Evolutionary conservation across 2,113 vertebrate species (phyloP).

Genomic region (Hyaena hyaena): DNA sequence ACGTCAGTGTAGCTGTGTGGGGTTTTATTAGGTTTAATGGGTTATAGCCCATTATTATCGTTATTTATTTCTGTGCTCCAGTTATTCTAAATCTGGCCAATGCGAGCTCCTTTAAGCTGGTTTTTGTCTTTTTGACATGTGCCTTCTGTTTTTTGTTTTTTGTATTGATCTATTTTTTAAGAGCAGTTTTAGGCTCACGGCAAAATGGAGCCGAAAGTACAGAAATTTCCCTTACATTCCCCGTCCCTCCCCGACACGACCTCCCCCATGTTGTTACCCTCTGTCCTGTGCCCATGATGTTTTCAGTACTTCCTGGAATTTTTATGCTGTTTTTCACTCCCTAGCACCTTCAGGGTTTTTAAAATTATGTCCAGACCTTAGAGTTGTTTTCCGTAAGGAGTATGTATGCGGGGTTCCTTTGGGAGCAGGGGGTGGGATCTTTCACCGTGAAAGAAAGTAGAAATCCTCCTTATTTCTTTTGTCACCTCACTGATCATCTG

Average conservation of each 20-base stretch:
- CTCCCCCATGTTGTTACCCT: neutral
- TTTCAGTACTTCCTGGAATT: neutral
- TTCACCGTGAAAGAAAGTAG: neutral
- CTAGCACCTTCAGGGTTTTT: neutral
- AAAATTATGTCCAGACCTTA: neutral
- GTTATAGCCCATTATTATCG: no score
- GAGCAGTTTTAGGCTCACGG: neutral
- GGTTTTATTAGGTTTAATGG: neutral
- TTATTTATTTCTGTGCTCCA: neutral
- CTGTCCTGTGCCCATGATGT: rapidly evolving
- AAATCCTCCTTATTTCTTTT: neutral
- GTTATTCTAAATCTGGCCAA: neutral
- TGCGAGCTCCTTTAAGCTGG: no score
- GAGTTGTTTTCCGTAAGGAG: neutral
- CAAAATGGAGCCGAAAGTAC: neutral
- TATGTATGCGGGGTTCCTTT: no score
- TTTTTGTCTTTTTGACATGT: no score
- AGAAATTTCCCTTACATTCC: neutral
- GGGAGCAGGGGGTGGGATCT: neutral
- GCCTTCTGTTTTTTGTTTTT: neutral
- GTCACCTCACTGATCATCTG: neutral
- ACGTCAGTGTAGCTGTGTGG: rapidly evolving
- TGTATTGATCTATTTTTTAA: neutral
- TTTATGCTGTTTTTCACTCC: neutral
- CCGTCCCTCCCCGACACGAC: rapidly evolving